Base-by-base conservation (phyloP, 2,888 invertebrate species). In the Trichogramma dendrolimi region DNA sequence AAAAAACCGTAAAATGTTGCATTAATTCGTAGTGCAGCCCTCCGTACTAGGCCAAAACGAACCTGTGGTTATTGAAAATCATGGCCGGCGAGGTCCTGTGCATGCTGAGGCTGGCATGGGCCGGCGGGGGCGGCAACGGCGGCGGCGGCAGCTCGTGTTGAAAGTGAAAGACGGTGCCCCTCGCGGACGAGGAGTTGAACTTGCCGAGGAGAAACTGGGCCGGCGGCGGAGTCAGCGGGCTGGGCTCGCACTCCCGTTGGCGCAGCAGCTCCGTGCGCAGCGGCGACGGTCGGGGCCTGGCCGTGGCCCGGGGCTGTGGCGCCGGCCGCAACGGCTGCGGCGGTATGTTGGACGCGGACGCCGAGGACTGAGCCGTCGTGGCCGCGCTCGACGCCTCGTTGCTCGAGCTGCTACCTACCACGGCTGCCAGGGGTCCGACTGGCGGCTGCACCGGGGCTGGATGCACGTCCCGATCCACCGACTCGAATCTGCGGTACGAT, bases 281-380 rank as follows among this genome's bases (percentile, higher is more conserved):
- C 2, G 78, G 78, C 27, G 78, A 74, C 7, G 78, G 78, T 60
- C 78, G 70, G 6, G 78, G 75, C 48, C 78, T 74, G 42, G 74
- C 70, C 3, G 71, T 75, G 51, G 75, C 62, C 46, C 71, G 71
- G 39, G 75, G 73, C 58, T 78, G 76, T 1, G 87, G 86, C 8
- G 87, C 86, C 4, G 87, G 86, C 56, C 87, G 77, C 63, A 87
- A 73, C 0, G 87, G 87, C 70, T 87, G 87, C 4, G 87, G 87
- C 4, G 87, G 87, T 71, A 87, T 86, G 50, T 74, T 68, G 64
- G 71, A 68, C 61, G 69, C 69, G 55, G 64, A 68, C 51, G 61
- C 66, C 6, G 60, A 27, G 6, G n/a, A n/a, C 8, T 27, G 27
- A 6, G 48, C 6, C 6, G 11, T 8, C 11, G n/a, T 48, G 5